Evolutionary conservation across 1,140 invertebrate genomes (phyloP), one percentile per base, ranked within the genome.

Genomic region (Andricus grossulariae): DNA sequence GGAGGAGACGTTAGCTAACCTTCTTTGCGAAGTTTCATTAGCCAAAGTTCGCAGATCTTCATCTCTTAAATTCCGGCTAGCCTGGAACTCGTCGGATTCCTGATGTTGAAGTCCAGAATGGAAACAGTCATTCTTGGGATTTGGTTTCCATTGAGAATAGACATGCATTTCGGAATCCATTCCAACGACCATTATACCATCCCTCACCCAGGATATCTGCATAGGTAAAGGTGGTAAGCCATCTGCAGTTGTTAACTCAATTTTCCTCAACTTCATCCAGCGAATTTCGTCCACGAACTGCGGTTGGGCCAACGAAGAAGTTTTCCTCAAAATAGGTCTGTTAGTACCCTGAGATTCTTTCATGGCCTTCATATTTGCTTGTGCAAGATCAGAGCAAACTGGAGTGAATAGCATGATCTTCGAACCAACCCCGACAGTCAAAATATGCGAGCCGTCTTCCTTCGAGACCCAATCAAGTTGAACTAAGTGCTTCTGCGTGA

Each of bases 101-200:
- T 93, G 89, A 76, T 90, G 89, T 54, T 92, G 91, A 0, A 89
- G 74, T 74, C 87, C 90, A 6, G 90, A 90, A 6, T 91, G 89
- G 1, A 91, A 84, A 52, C 89, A 91, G 11, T 92, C 90, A 19
- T 87, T 93, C 15, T 91, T 92, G 25, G 92, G 92, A 82, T 94
- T 94, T 3, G 96, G 95, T 84, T 97, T 97, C 98, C 99, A 99
- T 88, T 99, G 99, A 0, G 98, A 98, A 88, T 99, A 99, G 0
- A 99, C 98, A 85, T 99, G 98, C 97, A 99, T 99, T 90, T 99
- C 99, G 49, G 98, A 99, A 87, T 99, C 98, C 98, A 99, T 99
- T 25, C 98, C 99, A 7, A 99, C 98, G 0, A 99, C 97, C 5
- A 99, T 92, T 80, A 99, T 98, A 5, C 99, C 99, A 86, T 99